Base-by-base conservation (phyloP, 2,888 invertebrate species). In the Tanaodytes sp. region DNA sequence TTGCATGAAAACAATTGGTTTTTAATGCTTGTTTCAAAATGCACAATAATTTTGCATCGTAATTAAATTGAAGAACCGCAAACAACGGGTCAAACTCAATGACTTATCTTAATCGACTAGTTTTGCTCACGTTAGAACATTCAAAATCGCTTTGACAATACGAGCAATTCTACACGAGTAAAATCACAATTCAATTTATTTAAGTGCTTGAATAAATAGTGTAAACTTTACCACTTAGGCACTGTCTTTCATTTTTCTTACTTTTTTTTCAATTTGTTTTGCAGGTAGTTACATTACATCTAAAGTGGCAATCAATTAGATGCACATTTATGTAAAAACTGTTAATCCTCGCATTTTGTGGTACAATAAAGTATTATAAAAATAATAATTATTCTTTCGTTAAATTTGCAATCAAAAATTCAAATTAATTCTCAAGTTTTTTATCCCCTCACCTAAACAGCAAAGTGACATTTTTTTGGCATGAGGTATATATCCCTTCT, bases 41-140 rank as follows among this genome's bases (percentile, higher is more conserved):
- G 8, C 4, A 8, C 23, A 23, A 23, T 23, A 23, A 5, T 8
- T 8, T 23, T 23, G n/a, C n/a, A n/a, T n/a, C n/a, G n/a, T 23
- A 5, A 23, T 23, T 23, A 23, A 23, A 11, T 33, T 19, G 49
- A 59, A 61, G 43, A 57, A 43, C 52, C 40, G 40, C 62, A 46
- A 58, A 62, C 39, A 12, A 39, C 39, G 20, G 12, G 23, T 51
- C 57, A 54, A 48, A 52, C 52, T 31, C 36, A 11, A 2, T 57
- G 12, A 36, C 62, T 68, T 63, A 62, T 59, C 37, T 63, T 58
- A 58, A 39, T 39, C 45, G 70, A 70, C 70, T 70, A 70, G 70
- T 49, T 52, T 64, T 54, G 39, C 49, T 59, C 48, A 54, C 51
- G 42, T 49, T 59, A 59, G 54, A 68, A 68, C 42, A 58, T 58